Conservation (phyloP, 2,888 invertebrate genomes). For the Leptinotarsa haldemani region DNA sequence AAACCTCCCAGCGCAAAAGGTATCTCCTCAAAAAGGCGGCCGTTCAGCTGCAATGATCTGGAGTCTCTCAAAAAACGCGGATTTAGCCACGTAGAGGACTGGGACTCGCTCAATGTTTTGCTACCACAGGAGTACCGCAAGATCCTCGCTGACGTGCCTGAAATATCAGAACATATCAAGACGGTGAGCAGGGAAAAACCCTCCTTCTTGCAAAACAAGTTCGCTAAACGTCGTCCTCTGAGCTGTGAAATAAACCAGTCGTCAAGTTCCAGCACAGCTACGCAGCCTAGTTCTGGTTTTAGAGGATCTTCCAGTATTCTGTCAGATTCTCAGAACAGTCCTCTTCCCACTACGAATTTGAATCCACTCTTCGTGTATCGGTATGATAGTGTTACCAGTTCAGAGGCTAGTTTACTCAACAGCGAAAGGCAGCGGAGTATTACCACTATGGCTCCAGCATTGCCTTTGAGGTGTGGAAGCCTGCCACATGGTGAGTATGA, state of each 20-base stretch:
- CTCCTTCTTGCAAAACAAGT: constrained; percentile 70
- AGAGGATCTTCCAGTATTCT: constrained; percentile 87
- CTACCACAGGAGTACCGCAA: constrained; percentile 87
- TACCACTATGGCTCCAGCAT: constrained; percentile 66
- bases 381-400: constrained; percentile 81
- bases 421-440: constrained; percentile 68
- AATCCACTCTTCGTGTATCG: constrained; percentile 85
- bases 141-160: constrained; percentile 83
- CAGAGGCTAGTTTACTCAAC: constrained; percentile 76
- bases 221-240: constrained; percentile 69
- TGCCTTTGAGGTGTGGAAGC: constrained; percentile 78
- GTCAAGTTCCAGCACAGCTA: constrained; percentile 77
- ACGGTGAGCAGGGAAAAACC: constrained; percentile 68
- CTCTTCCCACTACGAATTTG: constrained; percentile 71
- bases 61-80: constrained; percentile 85
- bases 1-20: constrained; percentile 63
- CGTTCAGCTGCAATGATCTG: constrained; percentile 85
- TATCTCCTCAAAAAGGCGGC: constrained; percentile 67
- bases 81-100: constrained; percentile 88
- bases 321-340: constrained; percentile 81
- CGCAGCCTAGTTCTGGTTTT: constrained; percentile 88
- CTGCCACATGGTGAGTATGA: constrained; percentile 71
- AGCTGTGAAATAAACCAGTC: constrained; percentile 74
- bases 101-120: constrained; percentile 91
- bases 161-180: constrained; percentile 76